These are phyloP conservation scores for Numida meleagris DNA, from an alignment of 2,113 vertebrate genomes.

Conservation along the genomic window DNA sequence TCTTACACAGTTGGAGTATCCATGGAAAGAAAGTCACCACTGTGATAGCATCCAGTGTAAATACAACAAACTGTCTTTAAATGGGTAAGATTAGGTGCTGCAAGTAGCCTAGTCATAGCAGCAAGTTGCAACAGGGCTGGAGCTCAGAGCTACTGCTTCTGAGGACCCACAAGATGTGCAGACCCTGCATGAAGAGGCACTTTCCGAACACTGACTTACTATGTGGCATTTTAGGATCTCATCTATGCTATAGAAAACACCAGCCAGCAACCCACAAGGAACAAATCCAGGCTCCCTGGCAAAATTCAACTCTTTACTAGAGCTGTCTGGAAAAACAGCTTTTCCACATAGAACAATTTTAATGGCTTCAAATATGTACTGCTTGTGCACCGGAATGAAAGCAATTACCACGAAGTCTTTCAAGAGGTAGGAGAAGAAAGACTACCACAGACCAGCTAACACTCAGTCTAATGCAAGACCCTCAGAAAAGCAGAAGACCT, in stretches of 20 bases:
- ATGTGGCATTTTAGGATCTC: neutral
- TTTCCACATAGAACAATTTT: neutral
- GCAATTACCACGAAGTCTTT: neutral
- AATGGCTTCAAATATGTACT: neutral
- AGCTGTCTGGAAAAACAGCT: neutral
- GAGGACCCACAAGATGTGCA: neutral
- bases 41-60: neutral
- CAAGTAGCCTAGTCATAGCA: neutral
- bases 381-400: neutral
- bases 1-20: neutral
- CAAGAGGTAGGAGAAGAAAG: neutral
- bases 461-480: neutral
- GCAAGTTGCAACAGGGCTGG: neutral
- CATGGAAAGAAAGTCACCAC: neutral
- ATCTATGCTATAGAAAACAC: neutral
- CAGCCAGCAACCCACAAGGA: neutral
- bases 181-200: neutral
- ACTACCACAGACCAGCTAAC: neutral
- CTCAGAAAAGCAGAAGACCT: neutral
- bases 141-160: neutral
- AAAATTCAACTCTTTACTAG: neutral
- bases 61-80: neutral
- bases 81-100: neutral
- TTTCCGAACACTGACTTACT: fast-evolving
- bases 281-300: neutral